phyloP scores from a whole-genome alignment of 2,113 vertebrate genomes.

The Columbina picui region DNA sequence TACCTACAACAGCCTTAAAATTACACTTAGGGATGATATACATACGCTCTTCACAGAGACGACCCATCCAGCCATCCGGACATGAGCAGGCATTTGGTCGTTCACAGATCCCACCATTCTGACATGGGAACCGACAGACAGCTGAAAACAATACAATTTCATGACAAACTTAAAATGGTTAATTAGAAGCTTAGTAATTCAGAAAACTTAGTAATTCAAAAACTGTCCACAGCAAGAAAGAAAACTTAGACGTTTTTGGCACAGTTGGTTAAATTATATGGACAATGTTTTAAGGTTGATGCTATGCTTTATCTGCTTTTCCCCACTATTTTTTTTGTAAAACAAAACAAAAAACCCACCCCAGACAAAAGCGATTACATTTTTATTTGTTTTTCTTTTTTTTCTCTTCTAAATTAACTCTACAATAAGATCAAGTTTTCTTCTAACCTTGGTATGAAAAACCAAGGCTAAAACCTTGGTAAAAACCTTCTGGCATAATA shows the following conservation, averaged over 20 bases:
- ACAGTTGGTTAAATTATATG: not conserved
- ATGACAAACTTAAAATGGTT: not conserved
- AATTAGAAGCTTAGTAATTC: not conserved
- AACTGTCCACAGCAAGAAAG: not conserved
- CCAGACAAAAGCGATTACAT: not conserved
- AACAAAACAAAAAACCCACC: not conserved
- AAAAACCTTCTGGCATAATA: not conserved
- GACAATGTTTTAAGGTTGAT: not conserved
- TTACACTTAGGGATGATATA: slow-evolving; percentile 14
- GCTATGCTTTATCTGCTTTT: not conserved
- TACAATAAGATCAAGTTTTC: not conserved
- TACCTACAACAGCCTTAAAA: not conserved
- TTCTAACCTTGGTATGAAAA: not conserved
- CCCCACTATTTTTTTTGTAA: not conserved
- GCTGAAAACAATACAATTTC: slow-evolving; percentile 73
- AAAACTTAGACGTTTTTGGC: not conserved
- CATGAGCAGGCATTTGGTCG: slow-evolving; percentile 93
- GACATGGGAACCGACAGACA: slow-evolving; percentile 91
- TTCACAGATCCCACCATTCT: slow-evolving; percentile 93
- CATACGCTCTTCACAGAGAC: slow-evolving; percentile 95
- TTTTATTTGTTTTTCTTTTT: too few species aligned
- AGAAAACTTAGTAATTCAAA: not conserved
- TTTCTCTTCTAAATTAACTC: not conserved
- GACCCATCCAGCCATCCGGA: slow-evolving; percentile 95
- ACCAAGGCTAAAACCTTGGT: too few species aligned